phyloP scores from a whole-genome alignment of 2,888 invertebrate species.

The Eurytoma adleriae region DNA sequence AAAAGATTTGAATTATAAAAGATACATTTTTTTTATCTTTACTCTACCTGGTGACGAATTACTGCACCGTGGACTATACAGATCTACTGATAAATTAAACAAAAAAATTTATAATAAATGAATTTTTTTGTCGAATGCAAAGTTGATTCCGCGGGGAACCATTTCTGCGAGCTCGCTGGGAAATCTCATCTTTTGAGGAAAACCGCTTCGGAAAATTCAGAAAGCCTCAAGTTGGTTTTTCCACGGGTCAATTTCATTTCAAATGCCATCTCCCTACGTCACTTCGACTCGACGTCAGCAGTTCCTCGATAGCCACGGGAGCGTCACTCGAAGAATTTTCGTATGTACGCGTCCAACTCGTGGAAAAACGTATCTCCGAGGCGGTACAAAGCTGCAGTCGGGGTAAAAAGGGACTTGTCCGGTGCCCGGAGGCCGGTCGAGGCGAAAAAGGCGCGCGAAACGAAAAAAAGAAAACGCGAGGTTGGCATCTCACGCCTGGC shows the following conservation, averaged over 20 bases:
- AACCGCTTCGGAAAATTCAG: constrained; percentile 31
- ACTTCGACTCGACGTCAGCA: constrained; percentile 1
- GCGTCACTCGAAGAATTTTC: constrained; percentile 39
- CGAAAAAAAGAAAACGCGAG: constrained; percentile 25
- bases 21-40: too few species aligned
- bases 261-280: constrained; percentile 5
- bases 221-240: neutral
- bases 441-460: constrained; percentile 9
- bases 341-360: constrained; percentile 3
- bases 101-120: neutral
- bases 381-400: constrained; percentile 7
- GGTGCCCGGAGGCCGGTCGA: neutral
- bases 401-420: neutral
- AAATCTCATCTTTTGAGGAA: neutral
- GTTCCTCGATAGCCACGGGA: neutral
- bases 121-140: too few species aligned
- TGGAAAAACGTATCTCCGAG: constrained; percentile 23
- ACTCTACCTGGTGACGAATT: too few species aligned
- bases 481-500: neutral
- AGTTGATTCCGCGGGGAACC: too few species aligned
- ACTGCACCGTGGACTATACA: too few species aligned
- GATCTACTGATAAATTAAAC: neutral
- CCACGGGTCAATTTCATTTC: constrained; percentile 39
- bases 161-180: neutral
- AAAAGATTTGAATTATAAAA: constrained; percentile 31